Percentiles rank a stretch among this genome's conserved stretches.
Conservation (phyloP, 37 sponge, comb jelly and placozoan genomes). For the Agelas oroides region DNA sequence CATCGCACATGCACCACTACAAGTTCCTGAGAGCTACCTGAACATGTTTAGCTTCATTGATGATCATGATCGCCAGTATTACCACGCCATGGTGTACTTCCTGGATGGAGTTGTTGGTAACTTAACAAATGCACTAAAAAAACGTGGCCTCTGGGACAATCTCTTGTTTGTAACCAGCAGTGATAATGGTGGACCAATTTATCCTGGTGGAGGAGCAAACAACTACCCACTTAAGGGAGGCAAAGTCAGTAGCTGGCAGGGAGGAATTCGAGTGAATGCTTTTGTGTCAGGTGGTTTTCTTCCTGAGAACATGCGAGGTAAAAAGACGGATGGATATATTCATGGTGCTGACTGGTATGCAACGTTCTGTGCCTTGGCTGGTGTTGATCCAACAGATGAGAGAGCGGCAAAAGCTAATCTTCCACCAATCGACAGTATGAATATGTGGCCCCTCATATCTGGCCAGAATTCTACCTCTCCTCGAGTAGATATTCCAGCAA, state of each 20-base stretch:
- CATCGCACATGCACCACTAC: conserved; percentile 35
- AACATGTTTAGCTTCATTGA: conserved; percentile 41
- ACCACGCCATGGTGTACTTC: conserved; percentile 49
- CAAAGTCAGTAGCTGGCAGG: neutral
- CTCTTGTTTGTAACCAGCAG: conserved; percentile 42
- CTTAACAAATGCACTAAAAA: conserved; percentile 13
- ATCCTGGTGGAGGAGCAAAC: conserved; percentile 52
- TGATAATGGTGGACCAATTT: conserved; percentile 64
- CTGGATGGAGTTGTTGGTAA: conserved; percentile 24
- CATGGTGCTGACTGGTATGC: conserved; percentile 57
- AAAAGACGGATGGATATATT: conserved; percentile 40
- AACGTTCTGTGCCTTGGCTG: conserved; percentile 52
- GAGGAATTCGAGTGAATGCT: neutral
- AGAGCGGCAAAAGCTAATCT: conserved; percentile 20
- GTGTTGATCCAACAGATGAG: conserved; percentile 39
- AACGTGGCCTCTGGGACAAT: conserved; percentile 53
- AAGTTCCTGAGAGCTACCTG: conserved; percentile 12
- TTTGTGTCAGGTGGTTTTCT: conserved; percentile 24
- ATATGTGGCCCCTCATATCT: conserved; percentile 29
- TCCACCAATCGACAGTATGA: conserved; percentile 29
- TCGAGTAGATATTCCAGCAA: conserved; percentile 7
- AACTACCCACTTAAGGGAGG: conserved; percentile 55
- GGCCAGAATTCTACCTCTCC: neutral
- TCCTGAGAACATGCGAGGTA: conserved; percentile 20
- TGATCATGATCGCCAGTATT: conserved; percentile 23